Conservation (phyloP, 2,888 invertebrate genomes). For the Cataglyphis albicans region DNA sequence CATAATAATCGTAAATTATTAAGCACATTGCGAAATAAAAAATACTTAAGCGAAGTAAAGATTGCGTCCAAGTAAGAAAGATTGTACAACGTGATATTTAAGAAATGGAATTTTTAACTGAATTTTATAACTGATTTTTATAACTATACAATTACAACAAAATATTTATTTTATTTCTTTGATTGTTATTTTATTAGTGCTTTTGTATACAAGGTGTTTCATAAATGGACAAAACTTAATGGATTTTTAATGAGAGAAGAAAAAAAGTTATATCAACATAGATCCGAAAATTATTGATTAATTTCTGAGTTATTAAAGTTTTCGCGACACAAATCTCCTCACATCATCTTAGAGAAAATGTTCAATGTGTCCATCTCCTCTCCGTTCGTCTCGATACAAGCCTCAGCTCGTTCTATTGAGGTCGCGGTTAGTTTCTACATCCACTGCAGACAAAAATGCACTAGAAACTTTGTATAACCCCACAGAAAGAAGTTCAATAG, state of each 20-base stretch:
- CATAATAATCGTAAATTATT: slow-evolving; percentile 32
- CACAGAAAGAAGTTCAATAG: neutral
- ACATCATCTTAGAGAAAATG: neutral
- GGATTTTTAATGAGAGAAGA: too few relatives aligned
- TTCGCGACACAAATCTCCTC: too few relatives aligned
- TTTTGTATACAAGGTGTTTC: neutral
- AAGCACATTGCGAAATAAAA: neutral
- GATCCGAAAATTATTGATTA: too few relatives aligned
- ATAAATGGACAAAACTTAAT: too few relatives aligned
- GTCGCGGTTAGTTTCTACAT: neutral
- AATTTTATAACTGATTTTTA: too few relatives aligned
- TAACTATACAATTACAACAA: neutral
- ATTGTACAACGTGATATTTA: neutral
- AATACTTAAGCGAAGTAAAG: neutral
- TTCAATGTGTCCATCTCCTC: neutral
- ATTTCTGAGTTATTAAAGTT: too few relatives aligned
- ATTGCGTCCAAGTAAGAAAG: neutral
- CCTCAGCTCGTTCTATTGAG: neutral
- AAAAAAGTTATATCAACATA: too few relatives aligned
- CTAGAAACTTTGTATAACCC: neutral
- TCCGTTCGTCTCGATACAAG: neutral
- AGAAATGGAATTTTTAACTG: neutral
- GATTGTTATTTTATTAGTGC: neutral
- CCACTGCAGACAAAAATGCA: neutral
- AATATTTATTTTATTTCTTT: neutral